Conservation (phyloP, 2,113 vertebrate species). For the Ceratotherium simum region DNA sequence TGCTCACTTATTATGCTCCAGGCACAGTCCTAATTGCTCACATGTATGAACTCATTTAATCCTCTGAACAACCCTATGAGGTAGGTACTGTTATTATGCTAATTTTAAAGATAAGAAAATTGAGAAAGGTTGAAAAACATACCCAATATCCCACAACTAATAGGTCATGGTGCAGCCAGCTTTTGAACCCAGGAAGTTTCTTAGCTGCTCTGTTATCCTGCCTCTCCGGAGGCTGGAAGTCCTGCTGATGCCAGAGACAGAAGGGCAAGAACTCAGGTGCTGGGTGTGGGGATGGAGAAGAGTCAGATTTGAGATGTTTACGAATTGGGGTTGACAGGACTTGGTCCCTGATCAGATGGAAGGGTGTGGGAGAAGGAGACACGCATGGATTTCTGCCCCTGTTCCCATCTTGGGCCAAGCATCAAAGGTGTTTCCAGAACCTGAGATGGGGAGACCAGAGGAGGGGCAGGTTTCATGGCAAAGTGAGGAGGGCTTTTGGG, state of each 20-base stretch:
- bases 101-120: constrained; percentile 18
- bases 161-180: neutral
- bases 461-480: neutral
- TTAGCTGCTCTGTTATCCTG: rapidly evolving
- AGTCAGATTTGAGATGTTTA: neutral
- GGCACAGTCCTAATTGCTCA: neutral
- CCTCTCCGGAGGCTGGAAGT: neutral
- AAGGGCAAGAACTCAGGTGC: rapidly evolving
- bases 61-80: neutral
- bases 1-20: neutral
- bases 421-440: neutral
- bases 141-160: neutral
- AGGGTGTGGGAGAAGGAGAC: too few species aligned
- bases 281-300: neutral
- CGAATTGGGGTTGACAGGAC: neutral
- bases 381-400: rapidly evolving
- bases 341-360: rapidly evolving
- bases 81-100: neutral
- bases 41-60: neutral
- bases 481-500: too few species aligned
- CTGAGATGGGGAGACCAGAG: too few species aligned
- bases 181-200: neutral
- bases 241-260: rapidly evolving
- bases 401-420: too few species aligned
- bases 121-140: neutral